Evolutionary conservation across 2,797 vertebrate species (phyloP).

Genomic region (Hippopotamyrus pictus): DNA sequence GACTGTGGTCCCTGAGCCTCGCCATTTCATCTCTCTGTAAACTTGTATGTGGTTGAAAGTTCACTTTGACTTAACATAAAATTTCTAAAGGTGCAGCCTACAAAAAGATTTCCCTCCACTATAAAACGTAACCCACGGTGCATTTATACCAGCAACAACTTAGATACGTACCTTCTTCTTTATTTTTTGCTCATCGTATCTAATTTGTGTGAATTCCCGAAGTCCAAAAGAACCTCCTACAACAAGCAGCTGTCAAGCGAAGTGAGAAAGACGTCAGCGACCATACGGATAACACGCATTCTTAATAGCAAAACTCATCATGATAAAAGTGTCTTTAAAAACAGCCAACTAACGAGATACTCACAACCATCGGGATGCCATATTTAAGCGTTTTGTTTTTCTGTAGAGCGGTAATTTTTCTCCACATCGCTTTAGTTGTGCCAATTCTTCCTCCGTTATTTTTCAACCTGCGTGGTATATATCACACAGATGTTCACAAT

Average conservation of each 20-base stretch:
- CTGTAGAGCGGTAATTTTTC: conserved; percentile 32
- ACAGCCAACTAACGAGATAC: conserved; percentile 25
- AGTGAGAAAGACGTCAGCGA: not conserved
- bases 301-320: not conserved
- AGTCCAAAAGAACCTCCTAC: conserved; percentile 89
- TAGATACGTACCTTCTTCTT: conserved; percentile 62
- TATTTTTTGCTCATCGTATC: conserved; percentile 78
- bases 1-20: not conserved
- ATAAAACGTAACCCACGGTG: not conserved
- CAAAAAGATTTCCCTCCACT: not conserved
- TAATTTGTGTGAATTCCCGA: conserved; percentile 84
- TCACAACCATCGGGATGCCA: conserved; percentile 66
- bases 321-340: not conserved
- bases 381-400: conserved; percentile 56
- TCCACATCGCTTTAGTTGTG: conserved; percentile 43
- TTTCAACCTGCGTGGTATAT: not conserved
- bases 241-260: conserved; percentile 69
- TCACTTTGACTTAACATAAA: not conserved
- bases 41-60: not conserved
- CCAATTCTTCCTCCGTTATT: not conserved
- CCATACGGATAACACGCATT: not conserved
- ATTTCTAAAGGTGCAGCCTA: not conserved
- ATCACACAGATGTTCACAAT: not conserved
- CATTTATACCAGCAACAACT: not conserved
- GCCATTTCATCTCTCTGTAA: not conserved